Base-by-base conservation (phyloP, 1,140 invertebrate genomes). In the Caenorhabditis brenneri region DNA sequence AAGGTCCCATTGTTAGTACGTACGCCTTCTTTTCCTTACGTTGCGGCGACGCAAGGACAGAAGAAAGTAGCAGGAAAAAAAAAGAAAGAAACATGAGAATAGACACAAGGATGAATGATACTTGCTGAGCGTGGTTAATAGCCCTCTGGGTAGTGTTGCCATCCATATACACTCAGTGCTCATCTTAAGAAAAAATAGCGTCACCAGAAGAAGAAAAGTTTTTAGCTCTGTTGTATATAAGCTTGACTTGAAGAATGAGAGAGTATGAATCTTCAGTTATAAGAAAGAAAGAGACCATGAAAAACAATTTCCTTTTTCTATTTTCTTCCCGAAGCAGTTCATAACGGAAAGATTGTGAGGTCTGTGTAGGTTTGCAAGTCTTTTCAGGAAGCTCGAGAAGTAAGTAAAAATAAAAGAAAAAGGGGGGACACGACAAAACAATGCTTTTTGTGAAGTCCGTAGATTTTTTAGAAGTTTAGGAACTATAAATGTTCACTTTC, bases 61-160 rank as follows among this genome's bases (percentile, higher is more conserved):
- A 42, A 74, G 36, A 5, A 33, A 16, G n/a, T 29, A 24, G 27
- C n/a, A 29, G 27, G 5, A 24, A 29, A 5, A 42, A 74, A 74
- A 55, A 55, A 55, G 48, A 51, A 65, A 65, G 65, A 74, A 74
- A 74, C 36, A 74, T n/a, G 36, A 74, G 65, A 74, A 74, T 46
- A 42, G 22, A 39, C 19, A 74, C 36, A 74, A 74, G 65, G 36
- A 74, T 74, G 65, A 74, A 74, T 74, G 65, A 74, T 74, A 74
- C 36, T 74, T 74, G 33, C 65, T 42, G 65, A 74, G 65, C 65
- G 65, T 74, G 65, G 65, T 74, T 74, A 74, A 74, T 74, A 74
- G 65, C 65, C 65, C 65, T 74, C 65, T 42, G 36, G 36, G 65
- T 29, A 74, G 65, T 74, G 65, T 74, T 74, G 33, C 29, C 65